Base-by-base conservation (phyloP, 2,797 vertebrate species). In the Anguilla pacifica region DNA sequence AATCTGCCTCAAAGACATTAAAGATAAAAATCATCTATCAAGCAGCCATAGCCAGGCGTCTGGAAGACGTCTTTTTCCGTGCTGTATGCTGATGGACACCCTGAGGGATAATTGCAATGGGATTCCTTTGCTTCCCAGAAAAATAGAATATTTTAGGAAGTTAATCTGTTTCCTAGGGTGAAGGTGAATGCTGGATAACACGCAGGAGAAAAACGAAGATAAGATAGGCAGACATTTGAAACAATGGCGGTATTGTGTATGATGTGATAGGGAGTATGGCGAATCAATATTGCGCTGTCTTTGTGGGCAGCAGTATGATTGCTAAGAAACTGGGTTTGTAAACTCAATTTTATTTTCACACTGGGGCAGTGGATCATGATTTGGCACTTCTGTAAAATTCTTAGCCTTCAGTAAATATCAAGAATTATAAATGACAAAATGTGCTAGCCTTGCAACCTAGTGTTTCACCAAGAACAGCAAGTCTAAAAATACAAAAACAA, bases 11-110 rank as follows among this genome's bases (percentile, higher is more conserved):
- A 87, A 82, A 90, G 86, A 89, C 53, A 84, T 53, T 35, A 17
- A 84, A 82, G 89, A 90, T 85, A 90, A 89, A 89, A 88, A 43
- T 72, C 59, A 53, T 86, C 74, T 88, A n/a, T 83, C 59, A 46
- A 53, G 31, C 49, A 88, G 61, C n/a, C 87, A 70, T 86, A 90
- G 84, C 51, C 89, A 90, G 85, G 87, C 86, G 64, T 51, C 46
- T n/a, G 25, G 22, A 51, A 25, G 77, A 86, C 67, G 88, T 67
- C 64, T 59, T 87, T 25, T 35, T 87, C 70, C 55, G 49, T 74
- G 31, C 57, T 53, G 61, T 67, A 46, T 72, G 79, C 81, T 86
- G 28, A 91, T 67, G n/a, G 72, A 83, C 85, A 87, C 81, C 88
- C 74, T 13, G 74, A 83, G 87, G 85, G 72, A 85, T 83, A 83